These are phyloP conservation scores for Neopipo cinnamomea DNA, from an alignment of 2,113 vertebrate species.

Conservation along the genomic window DNA sequence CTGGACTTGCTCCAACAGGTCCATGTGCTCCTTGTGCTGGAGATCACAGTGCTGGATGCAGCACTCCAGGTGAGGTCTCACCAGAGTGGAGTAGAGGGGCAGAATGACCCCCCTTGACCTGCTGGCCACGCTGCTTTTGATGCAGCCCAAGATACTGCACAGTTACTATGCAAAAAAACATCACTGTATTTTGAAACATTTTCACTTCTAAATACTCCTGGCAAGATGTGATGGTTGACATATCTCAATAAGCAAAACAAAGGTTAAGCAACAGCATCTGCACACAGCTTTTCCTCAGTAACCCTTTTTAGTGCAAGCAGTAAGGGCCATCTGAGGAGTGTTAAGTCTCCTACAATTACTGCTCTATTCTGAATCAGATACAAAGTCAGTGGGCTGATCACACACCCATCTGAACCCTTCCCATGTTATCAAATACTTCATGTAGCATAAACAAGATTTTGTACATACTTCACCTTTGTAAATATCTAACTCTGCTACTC, in stretches of 20 bases:
- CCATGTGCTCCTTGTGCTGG: not conserved
- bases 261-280: not conserved
- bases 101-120: not conserved
- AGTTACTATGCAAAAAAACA: not conserved
- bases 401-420: not conserved
- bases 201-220: not conserved
- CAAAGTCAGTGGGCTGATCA: not conserved
- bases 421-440: not conserved
- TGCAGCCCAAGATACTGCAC: not conserved
- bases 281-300: not conserved
- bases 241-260: not conserved
- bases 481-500: not conserved
- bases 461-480: not conserved
- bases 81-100: not conserved
- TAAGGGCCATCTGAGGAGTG: not conserved
- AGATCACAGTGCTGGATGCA: not conserved
- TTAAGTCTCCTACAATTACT: not conserved
- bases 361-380: not conserved
- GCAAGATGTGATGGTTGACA: not conserved
- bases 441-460: not conserved
- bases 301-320: not conserved
- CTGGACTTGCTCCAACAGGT: not conserved
- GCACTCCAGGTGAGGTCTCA: not conserved
- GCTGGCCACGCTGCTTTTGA: not conserved
- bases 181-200: not conserved